Conservation (phyloP, 2,113 vertebrate species). For the Actenoides hombroni region DNA sequence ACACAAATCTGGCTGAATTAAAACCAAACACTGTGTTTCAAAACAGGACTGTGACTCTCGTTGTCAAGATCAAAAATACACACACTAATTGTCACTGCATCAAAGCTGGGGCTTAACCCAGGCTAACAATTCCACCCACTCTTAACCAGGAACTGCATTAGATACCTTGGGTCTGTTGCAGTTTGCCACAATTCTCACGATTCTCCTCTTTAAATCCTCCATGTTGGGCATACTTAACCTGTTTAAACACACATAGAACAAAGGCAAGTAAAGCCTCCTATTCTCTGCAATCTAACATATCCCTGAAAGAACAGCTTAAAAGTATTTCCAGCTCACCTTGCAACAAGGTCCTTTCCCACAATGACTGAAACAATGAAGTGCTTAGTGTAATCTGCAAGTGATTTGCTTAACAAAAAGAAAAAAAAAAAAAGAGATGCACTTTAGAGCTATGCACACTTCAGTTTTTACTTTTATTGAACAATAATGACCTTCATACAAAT, state of each 20-base stretch:
- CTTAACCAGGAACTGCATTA: background rate
- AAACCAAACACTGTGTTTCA: background rate
- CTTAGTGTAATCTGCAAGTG: conserved; percentile 89
- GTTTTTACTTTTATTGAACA: background rate
- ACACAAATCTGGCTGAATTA: background rate
- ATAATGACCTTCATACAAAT: too few relatives aligned
- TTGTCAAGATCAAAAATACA: background rate
- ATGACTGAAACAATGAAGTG: conserved; percentile 90
- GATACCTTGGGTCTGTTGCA: conserved; percentile 93
- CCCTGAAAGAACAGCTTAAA: background rate
- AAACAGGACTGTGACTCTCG: background rate
- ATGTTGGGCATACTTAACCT: conserved; percentile 95
- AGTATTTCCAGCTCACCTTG: conserved; percentile 79
- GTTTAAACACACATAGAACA: background rate
- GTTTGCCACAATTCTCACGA: conserved; percentile 90
- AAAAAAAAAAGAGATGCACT: background rate
- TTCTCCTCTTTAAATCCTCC: conserved; percentile 90
- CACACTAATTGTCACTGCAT: too few relatives aligned
- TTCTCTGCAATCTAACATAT: background rate
- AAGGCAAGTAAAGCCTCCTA: background rate
- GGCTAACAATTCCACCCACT: background rate
- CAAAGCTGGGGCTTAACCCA: background rate
- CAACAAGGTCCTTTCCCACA: conserved; percentile 92
- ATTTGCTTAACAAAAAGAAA: conserved; percentile 79
- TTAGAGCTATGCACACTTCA: background rate